Percentiles rank a stretch among this genome's conserved stretches.
Conservation (phyloP, 2,113 vertebrate species). For the Dicaeum eximium region DNA sequence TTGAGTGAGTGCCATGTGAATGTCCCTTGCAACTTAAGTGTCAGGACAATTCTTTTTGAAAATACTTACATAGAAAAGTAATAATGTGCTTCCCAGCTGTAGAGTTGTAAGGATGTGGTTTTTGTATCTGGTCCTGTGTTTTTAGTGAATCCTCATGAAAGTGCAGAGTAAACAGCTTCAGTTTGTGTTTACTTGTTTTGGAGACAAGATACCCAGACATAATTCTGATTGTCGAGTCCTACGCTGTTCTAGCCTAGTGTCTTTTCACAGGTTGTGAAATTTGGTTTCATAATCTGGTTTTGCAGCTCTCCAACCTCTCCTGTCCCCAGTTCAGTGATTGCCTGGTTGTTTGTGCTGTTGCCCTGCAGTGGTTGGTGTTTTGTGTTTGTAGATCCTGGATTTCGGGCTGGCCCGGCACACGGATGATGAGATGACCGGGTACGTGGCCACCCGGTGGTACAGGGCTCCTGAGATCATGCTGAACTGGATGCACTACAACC, state of each 20-base stretch:
- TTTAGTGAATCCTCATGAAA: not conserved
- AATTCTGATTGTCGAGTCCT: not conserved
- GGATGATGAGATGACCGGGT: conserved; percentile 97
- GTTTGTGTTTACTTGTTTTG: not conserved
- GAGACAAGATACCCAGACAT: not conserved
- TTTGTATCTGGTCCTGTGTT: not conserved
- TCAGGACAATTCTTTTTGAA: not conserved
- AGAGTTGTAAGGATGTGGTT: not conserved
- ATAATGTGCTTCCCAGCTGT: not conserved
- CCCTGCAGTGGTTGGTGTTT: not conserved
- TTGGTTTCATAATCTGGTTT: not conserved
- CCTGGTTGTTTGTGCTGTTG: not conserved
- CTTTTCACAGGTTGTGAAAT: conserved; percentile 1
- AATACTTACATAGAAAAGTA: not conserved
- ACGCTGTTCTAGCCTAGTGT: not conserved
- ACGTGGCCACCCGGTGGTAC: conserved; percentile 97
- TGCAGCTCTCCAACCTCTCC: not conserved
- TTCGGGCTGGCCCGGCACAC: conserved; percentile 96
- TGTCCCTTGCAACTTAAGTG: not conserved
- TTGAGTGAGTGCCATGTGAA: not conserved
- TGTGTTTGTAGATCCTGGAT: conserved; percentile 86
- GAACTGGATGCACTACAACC: conserved; percentile 99
- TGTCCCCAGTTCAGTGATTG: not conserved
- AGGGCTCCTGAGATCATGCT: conserved; percentile 97
- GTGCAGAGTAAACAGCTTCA: not conserved